phyloP scores from a whole-genome alignment of 2,113 vertebrate genomes.

The Dipodomys ordii region DNA sequence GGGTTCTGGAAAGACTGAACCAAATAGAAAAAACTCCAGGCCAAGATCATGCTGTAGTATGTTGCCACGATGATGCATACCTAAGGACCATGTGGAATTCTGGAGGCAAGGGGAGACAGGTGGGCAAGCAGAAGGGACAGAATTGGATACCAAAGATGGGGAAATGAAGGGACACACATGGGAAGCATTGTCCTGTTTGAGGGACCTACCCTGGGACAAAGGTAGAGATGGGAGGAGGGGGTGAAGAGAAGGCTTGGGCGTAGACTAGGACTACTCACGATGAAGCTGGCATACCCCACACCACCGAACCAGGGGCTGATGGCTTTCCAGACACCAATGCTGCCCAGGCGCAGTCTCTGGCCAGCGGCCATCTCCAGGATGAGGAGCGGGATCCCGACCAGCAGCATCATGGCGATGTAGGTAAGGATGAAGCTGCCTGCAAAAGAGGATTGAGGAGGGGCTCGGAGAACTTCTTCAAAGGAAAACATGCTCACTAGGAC shows the following conservation, averaged over 20 bases:
- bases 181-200: too few species aligned
- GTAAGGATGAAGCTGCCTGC: slow-evolving; percentile 50
- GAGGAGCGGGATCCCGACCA: slow-evolving; percentile 90
- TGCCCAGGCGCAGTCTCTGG: slow-evolving; percentile 91
- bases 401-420: slow-evolving; percentile 47
- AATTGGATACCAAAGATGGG: too few species aligned
- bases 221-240: not conserved
- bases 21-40: slow-evolving; percentile 79
- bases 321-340: slow-evolving; percentile 91
- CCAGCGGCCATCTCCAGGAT: slow-evolving; percentile 92
- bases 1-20: slow-evolving; percentile 86
- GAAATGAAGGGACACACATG: too few species aligned
- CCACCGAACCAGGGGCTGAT: slow-evolving; percentile 90
- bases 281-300: slow-evolving; percentile 92
- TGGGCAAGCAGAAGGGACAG: not conserved
- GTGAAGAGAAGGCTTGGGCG: not conserved
- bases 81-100: slow-evolving; percentile 75
- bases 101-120: not conserved
- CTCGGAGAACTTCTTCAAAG: not conserved
- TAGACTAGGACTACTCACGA: slow-evolving; percentile 82
- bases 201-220: not conserved
- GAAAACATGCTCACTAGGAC: not conserved
- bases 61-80: slow-evolving; percentile 91
- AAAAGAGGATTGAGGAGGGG: not conserved
- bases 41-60: slow-evolving; percentile 92